phyloP scores from a whole-genome alignment of 2,797 vertebrate species.

The Takifugu ocellatus region DNA sequence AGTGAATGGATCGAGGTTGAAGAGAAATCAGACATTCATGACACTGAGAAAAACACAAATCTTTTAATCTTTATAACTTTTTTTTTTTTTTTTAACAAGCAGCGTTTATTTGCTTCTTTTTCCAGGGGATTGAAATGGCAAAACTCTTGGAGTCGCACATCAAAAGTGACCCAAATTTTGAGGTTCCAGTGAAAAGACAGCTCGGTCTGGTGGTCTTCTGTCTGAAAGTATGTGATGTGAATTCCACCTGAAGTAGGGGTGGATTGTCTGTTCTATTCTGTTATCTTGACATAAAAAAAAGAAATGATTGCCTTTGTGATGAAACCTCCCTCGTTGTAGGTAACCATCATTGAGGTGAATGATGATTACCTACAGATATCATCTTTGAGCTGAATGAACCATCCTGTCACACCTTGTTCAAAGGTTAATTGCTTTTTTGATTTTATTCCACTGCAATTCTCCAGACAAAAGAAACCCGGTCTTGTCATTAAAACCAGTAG shows the following conservation, averaged over 20 bases:
- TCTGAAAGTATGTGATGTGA: slow-evolving; percentile 74
- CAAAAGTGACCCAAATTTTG: slow-evolving; percentile 84
- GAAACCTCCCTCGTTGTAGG: slow-evolving; percentile 12
- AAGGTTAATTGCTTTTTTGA: slow-evolving; percentile 23
- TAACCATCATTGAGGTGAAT: slow-evolving; percentile 38
- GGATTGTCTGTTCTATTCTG: background rate
- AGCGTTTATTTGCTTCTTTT: slow-evolving; percentile 12
- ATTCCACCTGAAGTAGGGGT: background rate
- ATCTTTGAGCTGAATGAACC: background rate
- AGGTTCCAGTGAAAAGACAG: slow-evolving; percentile 90
- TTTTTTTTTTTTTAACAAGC: background rate
- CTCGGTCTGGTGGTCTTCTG: slow-evolving; percentile 95
- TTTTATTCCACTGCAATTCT: no score
- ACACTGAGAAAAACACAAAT: no score
- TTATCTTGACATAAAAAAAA: background rate
- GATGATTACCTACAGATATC: no score
- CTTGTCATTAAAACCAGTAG: no score
- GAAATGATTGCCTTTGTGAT: background rate
- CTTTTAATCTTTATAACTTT: no score
- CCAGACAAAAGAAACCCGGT: no score
- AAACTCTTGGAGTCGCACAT: slow-evolving; percentile 91
- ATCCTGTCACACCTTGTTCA: slow-evolving; percentile 20
- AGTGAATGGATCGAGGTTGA: no score
- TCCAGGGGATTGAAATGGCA: slow-evolving; percentile 89
- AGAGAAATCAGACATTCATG: no score